Conservation (phyloP, 1,140 invertebrate species). For the Drosophila parvula region DNA sequence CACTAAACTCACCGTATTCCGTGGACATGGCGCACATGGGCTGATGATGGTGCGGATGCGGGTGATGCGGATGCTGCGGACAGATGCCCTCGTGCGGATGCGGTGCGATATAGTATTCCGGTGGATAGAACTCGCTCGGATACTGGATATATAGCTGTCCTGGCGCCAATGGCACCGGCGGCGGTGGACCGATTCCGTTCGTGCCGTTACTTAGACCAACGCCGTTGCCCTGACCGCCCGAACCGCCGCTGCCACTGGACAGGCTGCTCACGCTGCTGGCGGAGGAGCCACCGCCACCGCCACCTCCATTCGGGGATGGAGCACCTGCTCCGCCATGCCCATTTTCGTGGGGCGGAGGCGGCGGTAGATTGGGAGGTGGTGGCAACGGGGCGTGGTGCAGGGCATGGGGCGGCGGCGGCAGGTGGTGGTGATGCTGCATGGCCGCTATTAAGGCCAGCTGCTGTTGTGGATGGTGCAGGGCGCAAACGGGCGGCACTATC, state of each 20-base stretch:
- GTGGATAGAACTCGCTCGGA: slow-evolving; percentile 79
- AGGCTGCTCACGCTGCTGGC: slow-evolving; percentile 73
- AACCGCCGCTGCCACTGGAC: slow-evolving; percentile 59
- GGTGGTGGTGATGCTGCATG: slow-evolving; percentile 74
- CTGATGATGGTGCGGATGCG: slow-evolving; percentile 75
- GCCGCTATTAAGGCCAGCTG: slow-evolving; percentile 76
- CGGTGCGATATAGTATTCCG: slow-evolving; percentile 80
- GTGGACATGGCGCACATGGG: slow-evolving; percentile 81
- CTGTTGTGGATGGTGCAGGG: slow-evolving; percentile 81
- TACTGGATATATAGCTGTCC: slow-evolving; percentile 79
- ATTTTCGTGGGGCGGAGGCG: slow-evolving; percentile 55
- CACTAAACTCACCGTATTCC: slow-evolving; percentile 77
- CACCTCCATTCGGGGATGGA: slow-evolving; percentile 57
- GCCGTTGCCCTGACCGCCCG: slow-evolving; percentile 34
- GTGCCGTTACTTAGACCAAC: slow-evolving; percentile 49
- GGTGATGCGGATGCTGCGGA: slow-evolving; percentile 81
- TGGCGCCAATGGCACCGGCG: slow-evolving; percentile 53
- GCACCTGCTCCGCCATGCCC: slow-evolving; percentile 58
- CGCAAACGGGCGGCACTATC: slow-evolving; percentile 77
- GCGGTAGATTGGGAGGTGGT: slow-evolving; percentile 42
- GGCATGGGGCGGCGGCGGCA: slow-evolving; percentile 50
- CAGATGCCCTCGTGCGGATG: slow-evolving; percentile 82
- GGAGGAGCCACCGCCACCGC: slow-evolving; percentile 59
- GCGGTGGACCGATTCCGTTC: slow-evolving; percentile 60
- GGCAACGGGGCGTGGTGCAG: slow-evolving; percentile 48